Percentiles rank a stretch among this genome's conserved stretches.
Conservation (phyloP, 64 coral and sea anemone genomes). For the Montipora sp. region DNA sequence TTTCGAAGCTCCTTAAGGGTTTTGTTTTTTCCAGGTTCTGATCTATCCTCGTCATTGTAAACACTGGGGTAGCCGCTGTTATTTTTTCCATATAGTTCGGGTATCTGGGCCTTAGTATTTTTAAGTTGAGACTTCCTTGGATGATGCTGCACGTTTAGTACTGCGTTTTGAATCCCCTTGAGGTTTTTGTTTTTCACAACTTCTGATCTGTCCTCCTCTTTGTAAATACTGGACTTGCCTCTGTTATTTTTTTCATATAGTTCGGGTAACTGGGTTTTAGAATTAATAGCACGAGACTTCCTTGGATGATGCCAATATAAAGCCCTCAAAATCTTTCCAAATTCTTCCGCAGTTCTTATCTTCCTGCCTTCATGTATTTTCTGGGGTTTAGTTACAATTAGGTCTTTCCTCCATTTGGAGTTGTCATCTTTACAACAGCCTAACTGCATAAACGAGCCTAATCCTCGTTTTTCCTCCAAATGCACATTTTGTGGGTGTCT, state of each 20-base stretch:
- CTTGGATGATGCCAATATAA: slow-evolving; percentile 10
- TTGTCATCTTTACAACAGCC: not conserved
- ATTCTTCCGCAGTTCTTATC: not conserved
- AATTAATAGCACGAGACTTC: not conserved
- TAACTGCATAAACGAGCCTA: not conserved
- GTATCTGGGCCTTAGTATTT: not conserved
- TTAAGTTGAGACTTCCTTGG: not conserved
- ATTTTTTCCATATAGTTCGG: not conserved
- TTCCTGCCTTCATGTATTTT: not conserved
- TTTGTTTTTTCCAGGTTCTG: slow-evolving; percentile 33
- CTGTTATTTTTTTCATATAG: not conserved
- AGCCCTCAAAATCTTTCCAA: slow-evolving; percentile 32
- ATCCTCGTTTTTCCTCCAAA: not conserved
- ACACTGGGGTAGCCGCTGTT: not conserved
- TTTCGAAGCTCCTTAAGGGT: slow-evolving; percentile 14
- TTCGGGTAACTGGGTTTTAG: slow-evolving; percentile 1
- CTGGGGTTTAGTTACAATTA: not conserved
- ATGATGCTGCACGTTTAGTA: not conserved
- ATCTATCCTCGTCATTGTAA: not conserved
- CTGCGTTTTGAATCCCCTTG: not conserved
- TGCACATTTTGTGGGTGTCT: too few species aligned
- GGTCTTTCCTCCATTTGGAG: not conserved
- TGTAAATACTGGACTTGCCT: not conserved
- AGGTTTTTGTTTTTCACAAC: slow-evolving; percentile 25
- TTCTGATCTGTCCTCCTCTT: not conserved